Base-by-base conservation (phyloP, 2,797 vertebrate species). In the Rhinichthys osculus region DNA sequence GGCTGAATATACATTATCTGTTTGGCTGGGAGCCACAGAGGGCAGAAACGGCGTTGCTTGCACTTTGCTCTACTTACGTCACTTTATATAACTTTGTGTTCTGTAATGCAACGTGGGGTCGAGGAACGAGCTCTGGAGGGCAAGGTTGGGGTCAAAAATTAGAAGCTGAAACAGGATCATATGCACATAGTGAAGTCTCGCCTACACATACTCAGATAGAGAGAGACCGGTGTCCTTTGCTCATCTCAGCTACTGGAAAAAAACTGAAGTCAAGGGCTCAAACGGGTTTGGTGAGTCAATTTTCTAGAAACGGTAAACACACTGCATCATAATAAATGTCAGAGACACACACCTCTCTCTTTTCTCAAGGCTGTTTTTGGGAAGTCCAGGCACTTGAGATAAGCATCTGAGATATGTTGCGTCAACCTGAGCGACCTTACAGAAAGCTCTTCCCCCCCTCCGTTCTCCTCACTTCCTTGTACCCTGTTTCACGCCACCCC, bases 351-450 rank as follows among this genome's bases (percentile, higher is more conserved):
- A 64, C 69, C 67, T 87, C 84, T 85, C 81, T 87, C 50, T 44
- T 57, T 71, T 78, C 27, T 80, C 23, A 54, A 83, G 85, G 57
- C 70, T 17, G 13, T 87, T 73, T 91, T 90, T 89, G 87, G 8
- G 33, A 74, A 44, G 83, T 79, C 82, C 90, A 86, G 85, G 86
- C 67, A 87, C 90, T 92, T 87, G 80, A 94, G 93, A 94, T 94
- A 93, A 94, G 91, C 83, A 86, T 92, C 86, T 91, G 89, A 92
- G 91, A 93, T 92, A 92, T 92, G 90, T 92, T 94, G 91, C 88
- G 74, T 93, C 90, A 93, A 92, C 92, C 92, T 87, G 0, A 72
- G 78, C 90, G 91, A 95, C 94, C 94, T 88, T 90, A 93, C 90
- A 92, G 90, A 86, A 85, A 83, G 54, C 86, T 81, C 71, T 54